Conservation (phyloP, 2,888 invertebrate genomes). For the Anoplius nigerrimus region DNA sequence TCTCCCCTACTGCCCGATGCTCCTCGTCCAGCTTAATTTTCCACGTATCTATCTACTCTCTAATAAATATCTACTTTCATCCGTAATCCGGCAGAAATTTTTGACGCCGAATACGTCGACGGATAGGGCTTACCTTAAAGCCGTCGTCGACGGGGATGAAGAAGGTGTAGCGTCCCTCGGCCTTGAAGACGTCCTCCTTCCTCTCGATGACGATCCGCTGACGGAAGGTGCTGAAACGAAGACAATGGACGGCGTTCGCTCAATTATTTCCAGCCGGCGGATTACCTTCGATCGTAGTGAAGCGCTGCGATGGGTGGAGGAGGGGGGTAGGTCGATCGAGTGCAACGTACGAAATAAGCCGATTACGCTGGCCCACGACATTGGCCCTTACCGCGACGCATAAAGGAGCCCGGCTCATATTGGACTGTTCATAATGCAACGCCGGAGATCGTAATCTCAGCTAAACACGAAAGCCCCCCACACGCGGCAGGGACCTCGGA, state of each 20-base stretch:
- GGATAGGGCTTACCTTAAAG: conserved; percentile 81
- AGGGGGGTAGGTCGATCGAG: conserved; percentile 2
- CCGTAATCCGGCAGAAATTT: no score
- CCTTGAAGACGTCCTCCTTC: conserved; percentile 85
- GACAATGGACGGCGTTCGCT: conserved; percentile 2
- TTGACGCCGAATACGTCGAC: no score
- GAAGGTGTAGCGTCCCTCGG: conserved; percentile 89
- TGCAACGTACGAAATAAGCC: conserved; percentile 6
- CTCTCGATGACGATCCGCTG: conserved; percentile 84
- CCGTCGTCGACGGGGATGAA: conserved; percentile 94
- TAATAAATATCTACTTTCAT: no score
- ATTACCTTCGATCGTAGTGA: not conserved
- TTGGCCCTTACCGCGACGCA: no score
- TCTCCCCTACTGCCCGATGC: no score
- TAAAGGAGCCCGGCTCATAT: no score
- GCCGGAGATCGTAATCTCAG: no score
- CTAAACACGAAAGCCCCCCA: no score
- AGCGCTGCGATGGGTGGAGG: not conserved
- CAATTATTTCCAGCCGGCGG: not conserved
- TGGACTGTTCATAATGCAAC: no score
- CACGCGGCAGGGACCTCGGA: not conserved
- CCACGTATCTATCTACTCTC: no score
- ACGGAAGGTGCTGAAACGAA: conserved; percentile 80
- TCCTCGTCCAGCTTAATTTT: no score
- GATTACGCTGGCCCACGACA: not conserved